Evolutionary conservation across 1,140 invertebrate species (phyloP).

Genomic region (Drosophila auraria): DNA sequence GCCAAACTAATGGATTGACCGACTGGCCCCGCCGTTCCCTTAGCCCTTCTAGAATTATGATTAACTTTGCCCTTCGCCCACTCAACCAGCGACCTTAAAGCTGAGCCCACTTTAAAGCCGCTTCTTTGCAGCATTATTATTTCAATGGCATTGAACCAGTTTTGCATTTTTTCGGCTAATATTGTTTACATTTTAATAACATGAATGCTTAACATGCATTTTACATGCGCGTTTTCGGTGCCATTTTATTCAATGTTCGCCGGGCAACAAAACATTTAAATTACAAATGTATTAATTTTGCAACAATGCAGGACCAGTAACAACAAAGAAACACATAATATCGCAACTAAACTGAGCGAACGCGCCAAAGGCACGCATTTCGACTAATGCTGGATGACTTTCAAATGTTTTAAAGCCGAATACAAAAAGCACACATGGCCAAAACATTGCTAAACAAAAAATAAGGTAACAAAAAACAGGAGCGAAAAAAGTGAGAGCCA

Average conservation of each 20-base stretch:
- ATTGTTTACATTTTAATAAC: constrained; percentile 51
- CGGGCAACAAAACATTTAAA: constrained; percentile 44
- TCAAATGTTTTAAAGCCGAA: constrained; percentile 59
- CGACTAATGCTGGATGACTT: constrained; percentile 52
- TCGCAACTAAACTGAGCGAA: constrained; percentile 8
- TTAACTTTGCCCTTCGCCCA: constrained; percentile 25
- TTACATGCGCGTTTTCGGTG: constrained; percentile 29
- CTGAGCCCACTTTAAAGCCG: constrained; percentile 1
- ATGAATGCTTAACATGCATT: constrained; percentile 42
- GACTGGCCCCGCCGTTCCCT: neutral
- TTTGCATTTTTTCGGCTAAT: constrained; percentile 14
- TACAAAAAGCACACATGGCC: constrained; percentile 29
- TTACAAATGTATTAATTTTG: constrained; percentile 58
- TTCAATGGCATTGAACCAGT: constrained; percentile 5
- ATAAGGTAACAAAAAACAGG: constrained; percentile 10
- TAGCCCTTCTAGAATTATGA: constrained; percentile 28
- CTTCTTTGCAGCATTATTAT: constrained; percentile 5
- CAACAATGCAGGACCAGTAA: constrained; percentile 35
- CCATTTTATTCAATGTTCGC: constrained; percentile 53
- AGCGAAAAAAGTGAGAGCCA: constrained; percentile 39
- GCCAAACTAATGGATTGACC: constrained; percentile 42
- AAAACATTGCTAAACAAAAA: constrained; percentile 27
- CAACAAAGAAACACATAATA: constrained; percentile 18
- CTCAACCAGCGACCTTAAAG: constrained; percentile 1
- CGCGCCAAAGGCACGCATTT: neutral